phyloP scores from a whole-genome alignment of 2,113 vertebrate genomes.

The Electrona antarctica region DNA sequence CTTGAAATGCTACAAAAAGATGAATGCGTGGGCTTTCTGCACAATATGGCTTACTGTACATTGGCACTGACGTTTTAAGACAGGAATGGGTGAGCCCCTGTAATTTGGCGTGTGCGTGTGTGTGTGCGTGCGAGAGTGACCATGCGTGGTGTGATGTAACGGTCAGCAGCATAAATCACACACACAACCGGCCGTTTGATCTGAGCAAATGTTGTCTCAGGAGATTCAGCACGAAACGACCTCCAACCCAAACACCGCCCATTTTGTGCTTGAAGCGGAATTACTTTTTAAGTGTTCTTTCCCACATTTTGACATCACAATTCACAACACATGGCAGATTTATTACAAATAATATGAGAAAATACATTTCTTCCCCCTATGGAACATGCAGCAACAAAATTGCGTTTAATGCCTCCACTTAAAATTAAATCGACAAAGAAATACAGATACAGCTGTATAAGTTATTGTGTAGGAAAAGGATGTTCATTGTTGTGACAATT shows the following conservation, averaged over 20 bases:
- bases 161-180: conserved; percentile 54
- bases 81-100: background rate
- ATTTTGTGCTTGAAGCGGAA: conserved; percentile 31
- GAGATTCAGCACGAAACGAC: conserved; percentile 53
- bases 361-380: no score
- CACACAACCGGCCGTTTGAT: conserved; percentile 36
- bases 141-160: conserved; percentile 25
- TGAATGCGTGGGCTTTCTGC: no score
- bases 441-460: no score
- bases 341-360: background rate
- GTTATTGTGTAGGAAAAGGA: no score
- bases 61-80: no score
- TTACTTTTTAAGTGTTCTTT: conserved; percentile 7
- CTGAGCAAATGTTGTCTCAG: conserved; percentile 71
- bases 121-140: no score
- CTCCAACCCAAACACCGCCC: conserved; percentile 16
- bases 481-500: no score
- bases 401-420: no score
- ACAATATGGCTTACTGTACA: no score
- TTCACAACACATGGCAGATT: background rate
- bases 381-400: no score
- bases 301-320: background rate
- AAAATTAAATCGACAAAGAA: no score
- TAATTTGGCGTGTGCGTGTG: background rate
- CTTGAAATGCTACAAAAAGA: no score